These are phyloP conservation scores for Sogatella furcifera DNA, from an alignment of 1,140 invertebrate genomes.

Conservation along the genomic window DNA sequence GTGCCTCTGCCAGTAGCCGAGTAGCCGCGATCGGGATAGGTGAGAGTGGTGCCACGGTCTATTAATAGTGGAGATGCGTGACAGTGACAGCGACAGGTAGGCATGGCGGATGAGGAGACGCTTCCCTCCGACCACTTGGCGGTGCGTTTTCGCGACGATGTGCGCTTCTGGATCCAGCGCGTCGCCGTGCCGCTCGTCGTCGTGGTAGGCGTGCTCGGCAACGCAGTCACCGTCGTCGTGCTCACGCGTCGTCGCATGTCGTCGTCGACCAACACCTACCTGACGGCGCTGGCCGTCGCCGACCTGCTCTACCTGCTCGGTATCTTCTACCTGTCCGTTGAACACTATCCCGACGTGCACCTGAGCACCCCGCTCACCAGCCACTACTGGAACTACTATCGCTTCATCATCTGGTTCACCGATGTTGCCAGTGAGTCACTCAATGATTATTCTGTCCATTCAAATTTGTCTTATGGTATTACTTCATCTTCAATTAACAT, in stretches of 20 bases:
- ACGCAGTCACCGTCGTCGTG: slow-evolving; percentile 59
- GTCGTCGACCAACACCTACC: slow-evolving; percentile 62
- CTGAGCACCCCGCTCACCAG: slow-evolving; percentile 25
- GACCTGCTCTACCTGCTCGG: slow-evolving; percentile 59
- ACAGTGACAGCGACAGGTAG: no score
- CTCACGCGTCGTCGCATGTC: slow-evolving; percentile 61
- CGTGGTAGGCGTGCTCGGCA: slow-evolving; percentile 56
- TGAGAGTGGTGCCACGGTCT: no score
- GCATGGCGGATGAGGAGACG: no score
- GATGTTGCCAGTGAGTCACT: slow-evolving; percentile 48
- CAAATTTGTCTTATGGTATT: no score
- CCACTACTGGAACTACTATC: slow-evolving; percentile 42
- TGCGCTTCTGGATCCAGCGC: slow-evolving; percentile 50
- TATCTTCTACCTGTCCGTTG: slow-evolving; percentile 50
- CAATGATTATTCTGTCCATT: no score
- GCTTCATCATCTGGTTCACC: slow-evolving; percentile 45
- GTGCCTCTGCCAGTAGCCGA: no score
- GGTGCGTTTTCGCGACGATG: slow-evolving; percentile 29
- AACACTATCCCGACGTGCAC: slow-evolving; percentile 44
- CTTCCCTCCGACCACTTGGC: no score
- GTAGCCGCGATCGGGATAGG: no score
- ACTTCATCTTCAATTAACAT: no score
- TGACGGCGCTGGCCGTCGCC: slow-evolving; percentile 59
- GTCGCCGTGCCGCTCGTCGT: slow-evolving; percentile 58
- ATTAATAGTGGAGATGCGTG: no score